Evolutionary conservation across 2,113 vertebrate species (phyloP).

Genomic region (Corythoichthys haematopterus): DNA sequence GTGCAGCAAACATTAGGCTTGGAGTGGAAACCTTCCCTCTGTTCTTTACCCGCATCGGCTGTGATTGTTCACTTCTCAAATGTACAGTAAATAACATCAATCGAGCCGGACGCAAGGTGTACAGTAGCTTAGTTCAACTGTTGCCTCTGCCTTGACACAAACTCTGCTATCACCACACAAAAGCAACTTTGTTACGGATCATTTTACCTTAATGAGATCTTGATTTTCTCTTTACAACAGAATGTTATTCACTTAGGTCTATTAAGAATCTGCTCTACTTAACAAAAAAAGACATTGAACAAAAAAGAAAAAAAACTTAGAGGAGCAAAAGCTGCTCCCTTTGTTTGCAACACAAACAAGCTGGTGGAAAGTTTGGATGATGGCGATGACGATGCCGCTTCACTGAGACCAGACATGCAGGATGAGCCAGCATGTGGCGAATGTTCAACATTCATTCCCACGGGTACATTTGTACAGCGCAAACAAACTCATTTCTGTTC

Average conservation of each 20-base stretch:
- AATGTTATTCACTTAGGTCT: neutral
- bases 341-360: neutral
- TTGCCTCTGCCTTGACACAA: neutral
- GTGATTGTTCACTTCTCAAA: neutral
- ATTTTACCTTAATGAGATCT: neutral
- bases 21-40: neutral
- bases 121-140: neutral
- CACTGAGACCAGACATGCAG: slow-evolving; percentile 1
- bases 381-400: neutral
- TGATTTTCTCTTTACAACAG: neutral
- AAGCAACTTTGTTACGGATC: neutral
- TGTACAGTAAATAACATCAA: neutral
- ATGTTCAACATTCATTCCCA: neutral
- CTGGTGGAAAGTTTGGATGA: neutral
- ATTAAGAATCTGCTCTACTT: neutral
- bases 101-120: neutral
- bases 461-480: neutral
- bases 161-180: neutral
- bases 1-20: neutral
- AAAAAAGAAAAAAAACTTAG: neutral
- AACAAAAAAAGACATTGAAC: neutral
- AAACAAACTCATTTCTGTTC: neutral
- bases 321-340: neutral
- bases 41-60: neutral
- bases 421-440: neutral